phyloP scores from a whole-genome alignment of 2,797 vertebrate genomes.

The Vespertilio murinus region DNA sequence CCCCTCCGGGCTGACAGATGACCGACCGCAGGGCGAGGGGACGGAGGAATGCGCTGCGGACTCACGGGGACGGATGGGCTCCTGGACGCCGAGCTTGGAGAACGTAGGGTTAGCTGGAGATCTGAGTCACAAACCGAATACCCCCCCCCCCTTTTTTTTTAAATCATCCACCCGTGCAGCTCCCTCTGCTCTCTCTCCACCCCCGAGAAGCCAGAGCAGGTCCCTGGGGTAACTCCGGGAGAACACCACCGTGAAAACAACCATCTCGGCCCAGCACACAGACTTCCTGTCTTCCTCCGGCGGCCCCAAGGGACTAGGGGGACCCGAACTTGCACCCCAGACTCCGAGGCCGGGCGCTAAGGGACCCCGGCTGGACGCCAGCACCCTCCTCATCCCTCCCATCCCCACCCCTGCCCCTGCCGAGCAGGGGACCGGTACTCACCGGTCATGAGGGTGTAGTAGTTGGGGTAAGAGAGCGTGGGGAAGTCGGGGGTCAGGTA shows the following conservation, averaged over 20 bases:
- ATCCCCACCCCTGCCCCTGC: too few species aligned
- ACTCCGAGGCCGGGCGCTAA: neutral
- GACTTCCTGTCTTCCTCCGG: neutral
- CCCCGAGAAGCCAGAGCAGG: neutral
- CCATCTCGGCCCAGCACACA: neutral
- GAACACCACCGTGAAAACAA: fast-evolving
- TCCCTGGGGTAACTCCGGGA: neutral
- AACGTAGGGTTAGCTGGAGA: neutral
- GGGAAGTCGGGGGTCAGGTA: slow-evolving; percentile 95
- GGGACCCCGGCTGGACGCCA: neutral
- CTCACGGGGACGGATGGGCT: neutral
- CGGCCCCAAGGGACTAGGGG: neutral
- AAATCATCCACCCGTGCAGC: too few species aligned
- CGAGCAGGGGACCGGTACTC: slow-evolving; percentile 65
- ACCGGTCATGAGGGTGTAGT: slow-evolving; percentile 96
- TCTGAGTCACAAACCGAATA: neutral
- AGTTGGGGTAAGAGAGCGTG: slow-evolving; percentile 94
- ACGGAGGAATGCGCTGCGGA: neutral
- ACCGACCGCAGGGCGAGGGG: neutral
- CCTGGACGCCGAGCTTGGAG: neutral
- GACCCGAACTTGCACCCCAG: neutral
- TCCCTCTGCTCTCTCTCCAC: neutral
- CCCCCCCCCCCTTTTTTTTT: neutral
- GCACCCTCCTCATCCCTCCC: neutral
- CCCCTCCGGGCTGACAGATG: neutral